Base-by-base conservation (phyloP, 2,797 vertebrate species). In the Rhinoraja longicauda region DNA sequence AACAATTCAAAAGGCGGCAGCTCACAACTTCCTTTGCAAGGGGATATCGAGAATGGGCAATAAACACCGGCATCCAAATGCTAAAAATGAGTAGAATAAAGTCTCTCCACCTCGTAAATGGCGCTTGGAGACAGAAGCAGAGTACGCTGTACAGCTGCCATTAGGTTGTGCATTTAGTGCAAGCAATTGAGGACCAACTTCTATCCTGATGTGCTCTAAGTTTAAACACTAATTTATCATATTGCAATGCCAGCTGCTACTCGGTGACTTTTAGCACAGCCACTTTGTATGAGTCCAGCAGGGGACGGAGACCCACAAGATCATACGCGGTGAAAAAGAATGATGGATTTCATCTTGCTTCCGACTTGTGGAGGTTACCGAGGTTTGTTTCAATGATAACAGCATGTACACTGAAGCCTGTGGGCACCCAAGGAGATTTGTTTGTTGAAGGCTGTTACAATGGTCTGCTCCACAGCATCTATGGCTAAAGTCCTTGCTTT, bases 161-260 rank as follows among this genome's bases (percentile, higher is more conserved):
- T 21, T 73, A 24, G 21, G 70, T 19, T 73, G 70, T 73, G 19
- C 70, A 4, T 73, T 73, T 67, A 12, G 10, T 67, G 64, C 64
- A 67, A 67, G 64, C 64, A 17, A 67, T 67, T 26, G 19, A 26
- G 70, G 19, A 73, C 21, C 70, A 73, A 73, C 70, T 21, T 73
- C 21, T 73, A 4, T 24, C 70, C 70, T 73, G 21, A 73, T 92
- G 90, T 92, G 67, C 72, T 92, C 90, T 72, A 53, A n/a, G 90
- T 75, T 45, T 92, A 92, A 92, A 45, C 70, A 70, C 70, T 92
- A 75, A 92, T 92, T 92, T 57, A 92, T 92, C 90, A 92, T 92
- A 36, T 75, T 73, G 21, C 67, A 29, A 24, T 92, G 72, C 90
- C 90, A 92, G 90, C 90, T 92, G 90, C 90, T 53, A 39, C 72